Percentiles rank a stretch among this genome's conserved stretches.
Conservation (phyloP, 1,140 invertebrate species). For the Cepaea nemoralis region DNA sequence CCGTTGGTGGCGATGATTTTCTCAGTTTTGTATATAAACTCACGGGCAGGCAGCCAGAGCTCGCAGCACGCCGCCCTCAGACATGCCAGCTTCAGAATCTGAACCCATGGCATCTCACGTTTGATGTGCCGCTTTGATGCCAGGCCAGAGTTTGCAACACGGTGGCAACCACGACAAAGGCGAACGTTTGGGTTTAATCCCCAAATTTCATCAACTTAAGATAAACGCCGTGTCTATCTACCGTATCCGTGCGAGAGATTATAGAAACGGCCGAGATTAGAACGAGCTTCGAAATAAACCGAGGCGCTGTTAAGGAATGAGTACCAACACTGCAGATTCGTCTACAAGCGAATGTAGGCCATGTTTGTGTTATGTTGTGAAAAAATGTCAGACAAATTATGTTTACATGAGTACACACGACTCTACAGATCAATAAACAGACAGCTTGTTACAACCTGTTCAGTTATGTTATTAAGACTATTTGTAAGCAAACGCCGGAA, state of each 20-base stretch:
- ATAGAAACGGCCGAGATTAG: neutral
- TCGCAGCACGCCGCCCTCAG: neutral
- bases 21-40: constrained; percentile 3
- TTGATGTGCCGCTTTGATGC: neutral
- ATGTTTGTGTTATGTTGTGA: no score
- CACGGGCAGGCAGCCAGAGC: neutral
- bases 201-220: constrained; percentile 12
- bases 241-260: neutral
- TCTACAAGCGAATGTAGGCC: no score
- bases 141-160: neutral
- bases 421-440: no score
- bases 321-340: no score
- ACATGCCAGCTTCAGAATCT: neutral
- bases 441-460: no score
- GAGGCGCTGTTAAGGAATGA: no score
- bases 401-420: no score
- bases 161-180: constrained; percentile 2
- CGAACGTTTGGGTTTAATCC: neutral
- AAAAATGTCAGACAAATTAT: no score
- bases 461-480: no score
- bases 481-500: no score
- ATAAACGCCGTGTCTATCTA: neutral
- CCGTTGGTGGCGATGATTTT: neutral
- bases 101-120: neutral
- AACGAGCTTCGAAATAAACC: neutral